Evolutionary conservation across 2,113 vertebrate species (phyloP).

Genomic region (Rhizomys pruinosus): DNA sequence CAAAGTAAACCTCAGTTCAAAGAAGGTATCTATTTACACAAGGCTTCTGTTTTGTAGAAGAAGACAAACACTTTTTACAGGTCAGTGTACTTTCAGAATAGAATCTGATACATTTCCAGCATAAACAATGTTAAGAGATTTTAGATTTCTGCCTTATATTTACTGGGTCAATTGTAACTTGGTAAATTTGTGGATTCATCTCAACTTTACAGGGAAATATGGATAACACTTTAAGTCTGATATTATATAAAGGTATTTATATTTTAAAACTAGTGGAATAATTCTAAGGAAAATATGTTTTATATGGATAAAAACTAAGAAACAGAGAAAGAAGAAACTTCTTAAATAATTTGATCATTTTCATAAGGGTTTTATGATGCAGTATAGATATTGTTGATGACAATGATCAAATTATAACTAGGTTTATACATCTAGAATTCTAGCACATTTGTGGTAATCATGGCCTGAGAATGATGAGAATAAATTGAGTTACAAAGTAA

Average conservation of each 20-base stretch:
- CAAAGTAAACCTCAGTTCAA: constrained; percentile 75
- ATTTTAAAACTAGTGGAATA: neutral
- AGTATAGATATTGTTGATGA: neutral
- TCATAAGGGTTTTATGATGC: neutral
- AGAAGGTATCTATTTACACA: constrained; percentile 74
- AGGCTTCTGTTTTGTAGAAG: constrained; percentile 68
- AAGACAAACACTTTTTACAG: constrained; percentile 75
- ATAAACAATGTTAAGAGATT: constrained; percentile 71
- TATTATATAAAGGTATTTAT: constrained; percentile 33
- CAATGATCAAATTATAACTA: neutral
- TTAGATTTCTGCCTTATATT: constrained; percentile 67
- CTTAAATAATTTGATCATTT: constrained; percentile 20
- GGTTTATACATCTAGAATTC: neutral
- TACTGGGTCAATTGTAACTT: constrained; percentile 63
- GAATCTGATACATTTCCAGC: constrained; percentile 74
- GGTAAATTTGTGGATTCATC: constrained; percentile 45
- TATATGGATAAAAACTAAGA: constrained; percentile 3
- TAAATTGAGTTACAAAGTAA: constrained; percentile 31
- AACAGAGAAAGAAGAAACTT: constrained; percentile 21
- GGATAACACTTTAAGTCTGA: constrained; percentile 51
- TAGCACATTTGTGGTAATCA: neutral
- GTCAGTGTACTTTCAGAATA: constrained; percentile 73
- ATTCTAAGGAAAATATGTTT: neutral
- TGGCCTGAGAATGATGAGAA: constrained; percentile 42
- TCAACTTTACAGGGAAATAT: constrained; percentile 52